Evolutionary conservation across 2,888 invertebrate species (phyloP).

Genomic region (Gymnoscelis rufifasciata): DNA sequence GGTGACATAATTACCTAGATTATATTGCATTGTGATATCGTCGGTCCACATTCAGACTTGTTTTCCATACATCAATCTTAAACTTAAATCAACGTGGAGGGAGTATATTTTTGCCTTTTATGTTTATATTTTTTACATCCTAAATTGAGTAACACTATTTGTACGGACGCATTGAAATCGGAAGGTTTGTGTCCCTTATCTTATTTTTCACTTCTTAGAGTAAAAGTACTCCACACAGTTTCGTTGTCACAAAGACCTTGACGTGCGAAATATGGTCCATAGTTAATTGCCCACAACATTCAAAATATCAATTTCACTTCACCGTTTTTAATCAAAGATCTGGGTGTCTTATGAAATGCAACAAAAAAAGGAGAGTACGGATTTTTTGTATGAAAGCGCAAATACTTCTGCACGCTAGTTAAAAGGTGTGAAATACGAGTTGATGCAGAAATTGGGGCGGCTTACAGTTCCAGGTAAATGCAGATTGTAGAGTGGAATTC

Average conservation of each 20-base stretch:
- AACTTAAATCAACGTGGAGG: too few relatives aligned
- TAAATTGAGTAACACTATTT: too few relatives aligned
- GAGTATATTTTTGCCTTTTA: too few relatives aligned
- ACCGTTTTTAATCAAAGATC: conserved; percentile 52
- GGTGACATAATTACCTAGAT: too few relatives aligned
- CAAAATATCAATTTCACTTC: conserved; percentile 46
- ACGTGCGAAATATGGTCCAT: conserved; percentile 49
- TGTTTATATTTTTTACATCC: too few relatives aligned
- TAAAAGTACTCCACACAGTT: neutral
- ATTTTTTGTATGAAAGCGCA: conserved; percentile 35
- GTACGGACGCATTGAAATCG: too few relatives aligned
- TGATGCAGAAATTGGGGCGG: conserved; percentile 23
- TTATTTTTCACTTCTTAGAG: too few relatives aligned
- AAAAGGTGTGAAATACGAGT: conserved; percentile 29
- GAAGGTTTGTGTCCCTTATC: too few relatives aligned
- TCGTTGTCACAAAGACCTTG: conserved; percentile 26
- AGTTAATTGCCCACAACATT: conserved; percentile 33
- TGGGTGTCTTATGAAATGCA: conserved; percentile 40
- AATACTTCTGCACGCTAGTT: conserved; percentile 33
- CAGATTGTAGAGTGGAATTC: neutral
- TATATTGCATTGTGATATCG: too few relatives aligned
- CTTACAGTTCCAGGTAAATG: conserved; percentile 21
- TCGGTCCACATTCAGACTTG: too few relatives aligned
- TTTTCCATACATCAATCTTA: too few relatives aligned
- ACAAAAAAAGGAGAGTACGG: conserved; percentile 39